A percentile compares a stretch with the other conserved stretches of the same genome.
Evolutionary conservation across 2,113 vertebrate species (phyloP).

Genomic region (Caretta caretta): DNA sequence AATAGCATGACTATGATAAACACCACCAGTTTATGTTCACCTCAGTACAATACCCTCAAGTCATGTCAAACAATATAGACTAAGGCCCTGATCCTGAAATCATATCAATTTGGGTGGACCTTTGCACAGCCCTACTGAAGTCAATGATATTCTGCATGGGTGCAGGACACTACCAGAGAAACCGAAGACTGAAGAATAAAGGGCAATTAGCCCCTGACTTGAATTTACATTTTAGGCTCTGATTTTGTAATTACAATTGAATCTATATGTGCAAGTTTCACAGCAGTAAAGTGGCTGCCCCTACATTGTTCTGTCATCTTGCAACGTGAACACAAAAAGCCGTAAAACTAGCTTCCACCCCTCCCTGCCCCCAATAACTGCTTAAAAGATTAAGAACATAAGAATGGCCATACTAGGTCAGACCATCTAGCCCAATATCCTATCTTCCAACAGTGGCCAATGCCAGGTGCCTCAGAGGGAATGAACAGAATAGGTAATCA

Average conservation of each 20-base stretch:
- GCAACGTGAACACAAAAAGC: background rate
- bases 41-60: background rate
- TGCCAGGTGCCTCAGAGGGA: too few relatives aligned
- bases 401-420: too few relatives aligned
- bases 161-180: background rate
- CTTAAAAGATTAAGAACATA: background rate
- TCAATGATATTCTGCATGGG: background rate
- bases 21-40: background rate
- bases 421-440: too few relatives aligned
- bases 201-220: background rate
- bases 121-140: background rate
- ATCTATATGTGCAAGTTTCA: background rate
- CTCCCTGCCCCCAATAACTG: background rate
- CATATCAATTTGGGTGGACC: background rate
- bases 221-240: background rate
- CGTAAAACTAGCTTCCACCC: background rate
- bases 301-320: background rate
- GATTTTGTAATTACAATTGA: background rate
- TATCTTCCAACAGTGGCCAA: too few relatives aligned
- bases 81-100: background rate
- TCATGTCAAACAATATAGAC: background rate
- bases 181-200: background rate
- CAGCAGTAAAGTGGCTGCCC: background rate
- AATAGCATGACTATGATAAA: fast-evolving
- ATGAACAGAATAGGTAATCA: too few relatives aligned